Percentiles rank a stretch among this genome's conserved stretches.
phyloP scores from a whole-genome alignment of 30 jellyfish, hydroid and myxozoan species.

The Aurelia coerulea region DNA sequence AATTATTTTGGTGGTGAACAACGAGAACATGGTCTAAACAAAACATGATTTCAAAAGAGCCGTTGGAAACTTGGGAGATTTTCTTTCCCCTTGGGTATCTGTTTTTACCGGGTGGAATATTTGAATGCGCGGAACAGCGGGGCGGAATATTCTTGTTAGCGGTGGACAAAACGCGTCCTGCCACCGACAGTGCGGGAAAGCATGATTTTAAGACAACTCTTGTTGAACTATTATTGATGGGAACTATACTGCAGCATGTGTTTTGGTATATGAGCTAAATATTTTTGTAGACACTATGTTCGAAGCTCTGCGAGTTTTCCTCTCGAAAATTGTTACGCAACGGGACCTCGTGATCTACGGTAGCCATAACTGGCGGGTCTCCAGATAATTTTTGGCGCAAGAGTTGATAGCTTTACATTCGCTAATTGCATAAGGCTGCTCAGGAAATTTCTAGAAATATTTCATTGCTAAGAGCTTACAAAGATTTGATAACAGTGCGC shows the following conservation, averaged over 20 bases:
- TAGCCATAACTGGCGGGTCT: no score
- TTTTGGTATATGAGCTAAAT: neutral
- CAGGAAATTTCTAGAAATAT: no score
- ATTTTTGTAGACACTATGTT: neutral
- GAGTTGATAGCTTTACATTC: no score
- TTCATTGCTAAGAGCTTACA: no score
- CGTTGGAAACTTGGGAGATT: constrained; percentile 57
- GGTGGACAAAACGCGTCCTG: constrained; percentile 55
- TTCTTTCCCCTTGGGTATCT: constrained; percentile 66
- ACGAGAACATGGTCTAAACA: constrained; percentile 54
- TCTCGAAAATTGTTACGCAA: neutral
- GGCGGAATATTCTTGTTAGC: constrained; percentile 52
- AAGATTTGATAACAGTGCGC: no score
- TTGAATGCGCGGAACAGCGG: constrained; percentile 65
- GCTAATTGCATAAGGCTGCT: no score
- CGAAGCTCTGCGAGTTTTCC: neutral
- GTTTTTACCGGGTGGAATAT: constrained; percentile 46
- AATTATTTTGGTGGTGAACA: constrained; percentile 29
- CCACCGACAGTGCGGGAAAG: constrained; percentile 63
- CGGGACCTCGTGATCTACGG: no score
- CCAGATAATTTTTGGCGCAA: no score
- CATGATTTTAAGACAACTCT: constrained; percentile 11
- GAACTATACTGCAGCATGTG: constrained; percentile 31
- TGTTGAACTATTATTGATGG: neutral
- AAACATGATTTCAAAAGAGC: constrained; percentile 42